Evolutionary conservation across 2,797 vertebrate genomes (phyloP), one percentile per base, ranked within the genome.

Genomic region (Percopsis omiscomaycus): DNA sequence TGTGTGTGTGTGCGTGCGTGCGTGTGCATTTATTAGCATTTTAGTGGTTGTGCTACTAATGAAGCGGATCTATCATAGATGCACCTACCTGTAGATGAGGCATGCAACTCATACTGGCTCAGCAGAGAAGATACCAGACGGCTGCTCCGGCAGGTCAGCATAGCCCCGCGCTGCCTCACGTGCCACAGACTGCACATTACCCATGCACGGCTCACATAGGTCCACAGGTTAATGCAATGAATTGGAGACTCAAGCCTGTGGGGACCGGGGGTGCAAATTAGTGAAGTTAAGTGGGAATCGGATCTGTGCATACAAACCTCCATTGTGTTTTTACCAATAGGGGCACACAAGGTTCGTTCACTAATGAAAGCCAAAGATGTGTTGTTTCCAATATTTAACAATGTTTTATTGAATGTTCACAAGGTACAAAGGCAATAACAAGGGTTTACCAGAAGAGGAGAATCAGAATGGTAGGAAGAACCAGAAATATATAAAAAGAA

Each of bases 221-320:
- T 81, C 75, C 61, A 68, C 77, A 82, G 85, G 87, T 89, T 87
- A 88, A 88, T 81, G 72, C 69, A 62, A 78, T 79, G 79, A 83
- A 86, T 87, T 84, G 72, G 69, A 86, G 78, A 82, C 74, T 84
- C 16, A 66, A 54, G 78, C 72, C 80, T 77, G 66, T 61, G 78
- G 59, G 62, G 66, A 73, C 55, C 61, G 61, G 77, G 71, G 61
- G 67, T 69, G 57, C 59, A 79, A 69, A 87, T 88, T 81, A 74
- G 70, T 80, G 56, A 44, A 29, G 5, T 72, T 56, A 27, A 71
- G 61, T 53, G 14, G 69, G 46, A 63, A 46, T 45, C 69, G 22
- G 32, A 53, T 66, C 30, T 46, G 16, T 14, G 8, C 10, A 22
- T 45, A 8, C 30, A 14, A 53, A 37, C 22, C 22, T 22, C 22